Evolutionary conservation across 35 echinoderm and acorn worm species (phyloP), one percentile per base, ranked within the genome.

Genomic region (Strongylocentrotus purpuratus): DNA sequence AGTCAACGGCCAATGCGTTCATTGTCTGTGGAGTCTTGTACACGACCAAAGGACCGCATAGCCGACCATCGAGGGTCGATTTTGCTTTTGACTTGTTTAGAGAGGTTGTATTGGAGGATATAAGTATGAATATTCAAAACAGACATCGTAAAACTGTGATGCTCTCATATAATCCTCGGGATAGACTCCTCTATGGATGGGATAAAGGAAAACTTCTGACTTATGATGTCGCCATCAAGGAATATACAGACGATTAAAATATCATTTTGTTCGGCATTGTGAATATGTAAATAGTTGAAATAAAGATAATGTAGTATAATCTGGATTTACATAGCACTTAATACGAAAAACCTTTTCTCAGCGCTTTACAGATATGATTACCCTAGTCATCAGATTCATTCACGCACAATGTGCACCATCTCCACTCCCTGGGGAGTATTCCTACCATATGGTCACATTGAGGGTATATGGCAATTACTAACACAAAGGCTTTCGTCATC

Each of bases 11-110:
- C 2, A 95, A 97, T 45, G 95, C 95, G 7, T 96, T 97, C 65
- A 96, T 97, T 46, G 94, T 97, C 10, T 96, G 97, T 31, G 97
- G 97, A 1, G 41, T 96, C 60, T 50, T 97, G 32, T 97, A 97
- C 90, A 95, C 97, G 11, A 95, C 94, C 0, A 97, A 97, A 87
- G 96, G 97, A 32, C 85, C 95, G 31, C 88, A 85, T 14, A 91
- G 95, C 65, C 47, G 94, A 22, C 61, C 91, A 28, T 95, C 95
- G 20, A 95, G 88, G 13, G 91, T 97, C 1, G 94, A 97, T 94
- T 97, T 95, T 96, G 97, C 94, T 3, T 96, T 88, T 31, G 95
- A 97, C 86, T 88, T 97, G 33, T 95, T 94, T 31, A 96, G 59
- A 32, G 85, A 92, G 8, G 94, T 90, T 31, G 95, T 33, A 11